These are phyloP conservation scores for Parascotia fuliginaria DNA, from an alignment of 2,888 invertebrate species.

Conservation along the genomic window DNA sequence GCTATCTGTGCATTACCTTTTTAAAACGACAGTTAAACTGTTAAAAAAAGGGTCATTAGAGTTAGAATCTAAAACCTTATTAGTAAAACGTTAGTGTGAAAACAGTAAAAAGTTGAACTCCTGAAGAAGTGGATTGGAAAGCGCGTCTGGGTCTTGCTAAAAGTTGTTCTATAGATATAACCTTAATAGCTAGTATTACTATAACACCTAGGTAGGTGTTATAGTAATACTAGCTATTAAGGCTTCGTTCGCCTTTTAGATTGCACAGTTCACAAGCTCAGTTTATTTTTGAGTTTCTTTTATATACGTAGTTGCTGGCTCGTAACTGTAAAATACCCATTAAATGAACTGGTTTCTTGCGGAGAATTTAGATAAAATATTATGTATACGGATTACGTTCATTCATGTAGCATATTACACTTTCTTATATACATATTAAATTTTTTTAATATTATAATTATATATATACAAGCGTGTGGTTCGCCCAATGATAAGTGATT, in stretches of 20 bases:
- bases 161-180: background rate
- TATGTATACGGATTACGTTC: no score
- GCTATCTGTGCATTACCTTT: no score
- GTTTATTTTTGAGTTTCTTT: background rate
- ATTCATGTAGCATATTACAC: background rate
- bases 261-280: background rate
- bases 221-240: background rate
- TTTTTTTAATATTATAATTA: no score
- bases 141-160: conserved; percentile 2
- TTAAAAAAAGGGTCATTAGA: no score
- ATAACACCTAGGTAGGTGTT: background rate
- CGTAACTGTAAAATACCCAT: background rate
- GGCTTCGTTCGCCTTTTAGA: background rate
- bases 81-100: background rate
- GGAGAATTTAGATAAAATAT: background rate
- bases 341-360: background rate
- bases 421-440: background rate
- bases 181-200: no score
- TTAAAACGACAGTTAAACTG: no score
- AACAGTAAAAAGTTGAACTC: background rate
- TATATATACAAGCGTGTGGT: no score
- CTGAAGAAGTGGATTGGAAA: conserved; percentile 2
- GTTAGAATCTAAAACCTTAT: background rate
- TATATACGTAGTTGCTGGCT: background rate
- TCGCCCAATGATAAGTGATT: no score